Conservation (phyloP, 2,797 vertebrate species). For the Crenuchus spilurus region DNA sequence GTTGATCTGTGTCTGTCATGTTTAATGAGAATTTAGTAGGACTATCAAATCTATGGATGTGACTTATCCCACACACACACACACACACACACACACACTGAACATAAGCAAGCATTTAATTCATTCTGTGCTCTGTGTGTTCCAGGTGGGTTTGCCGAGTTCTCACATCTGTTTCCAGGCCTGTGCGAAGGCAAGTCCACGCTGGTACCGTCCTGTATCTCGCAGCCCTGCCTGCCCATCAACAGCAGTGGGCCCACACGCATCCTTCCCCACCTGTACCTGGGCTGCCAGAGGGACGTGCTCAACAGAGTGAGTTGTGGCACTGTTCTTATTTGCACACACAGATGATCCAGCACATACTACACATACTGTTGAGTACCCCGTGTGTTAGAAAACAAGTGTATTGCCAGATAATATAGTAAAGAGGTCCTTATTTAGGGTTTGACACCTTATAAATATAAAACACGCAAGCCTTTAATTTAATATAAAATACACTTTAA, state of each 20-base stretch:
- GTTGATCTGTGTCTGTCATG: too few relatives aligned
- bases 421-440: too few relatives aligned
- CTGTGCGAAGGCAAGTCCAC: conserved; percentile 92
- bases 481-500: too few relatives aligned
- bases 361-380: neutral
- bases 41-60: too few relatives aligned
- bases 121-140: neutral
- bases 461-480: too few relatives aligned
- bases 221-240: conserved; percentile 88
- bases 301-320: conserved; percentile 86
- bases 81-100: too few relatives aligned
- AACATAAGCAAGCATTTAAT: neutral
- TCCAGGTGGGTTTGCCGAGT: conserved; percentile 90
- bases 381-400: neutral
- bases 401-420: neutral
- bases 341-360: neutral
- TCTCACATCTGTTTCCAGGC: conserved; percentile 89
- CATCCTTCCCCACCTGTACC: conserved; percentile 94
- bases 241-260: conserved; percentile 88
- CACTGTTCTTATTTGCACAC: neutral
- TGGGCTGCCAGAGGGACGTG: conserved; percentile 95
- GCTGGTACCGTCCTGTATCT: conserved; percentile 87
- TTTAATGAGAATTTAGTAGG: too few relatives aligned
- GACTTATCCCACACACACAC: too few relatives aligned
- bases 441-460: too few relatives aligned